Evolutionary conservation across 2,888 invertebrate genomes (phyloP).

Genomic region (Diogma glabrata): DNA sequence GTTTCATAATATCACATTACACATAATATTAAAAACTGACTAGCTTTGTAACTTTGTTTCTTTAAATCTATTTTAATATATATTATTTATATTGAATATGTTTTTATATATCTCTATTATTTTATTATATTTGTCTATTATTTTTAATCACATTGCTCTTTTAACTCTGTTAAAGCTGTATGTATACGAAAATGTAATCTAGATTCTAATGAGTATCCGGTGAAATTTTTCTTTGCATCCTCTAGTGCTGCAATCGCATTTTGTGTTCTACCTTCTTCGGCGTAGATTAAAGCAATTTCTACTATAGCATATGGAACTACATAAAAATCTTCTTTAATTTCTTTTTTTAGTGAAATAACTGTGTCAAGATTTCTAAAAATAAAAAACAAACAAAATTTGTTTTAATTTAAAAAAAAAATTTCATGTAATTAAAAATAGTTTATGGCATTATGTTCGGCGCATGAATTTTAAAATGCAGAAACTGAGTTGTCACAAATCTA

Average conservation of each 20-base stretch:
- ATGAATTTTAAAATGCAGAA: too few species aligned
- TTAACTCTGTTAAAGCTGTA: slow-evolving; percentile 44
- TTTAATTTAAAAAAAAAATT: slow-evolving; percentile 5
- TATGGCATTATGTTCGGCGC: background rate
- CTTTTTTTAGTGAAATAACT: slow-evolving; percentile 46
- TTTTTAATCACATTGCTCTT: slow-evolving; percentile 16
- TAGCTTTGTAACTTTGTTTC: too few species aligned
- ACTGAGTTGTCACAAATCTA: too few species aligned
- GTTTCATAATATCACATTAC: too few species aligned
- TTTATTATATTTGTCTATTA: too few species aligned
- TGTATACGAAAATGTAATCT: slow-evolving; percentile 83
- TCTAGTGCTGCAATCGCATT: slow-evolving; percentile 61
- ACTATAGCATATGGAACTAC: slow-evolving; percentile 75
- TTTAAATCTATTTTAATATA: too few species aligned
- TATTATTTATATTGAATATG: too few species aligned
- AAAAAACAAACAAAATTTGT: slow-evolving; percentile 9
- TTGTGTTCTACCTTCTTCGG: slow-evolving; percentile 52
- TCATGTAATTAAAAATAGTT: slow-evolving; percentile 4
- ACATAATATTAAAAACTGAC: too few species aligned
- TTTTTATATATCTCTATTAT: too few species aligned
- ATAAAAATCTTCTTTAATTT: slow-evolving; percentile 71
- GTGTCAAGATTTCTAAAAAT: slow-evolving; percentile 24
- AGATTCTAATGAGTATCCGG: slow-evolving; percentile 78
- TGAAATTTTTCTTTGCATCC: slow-evolving; percentile 81
- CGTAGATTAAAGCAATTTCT: slow-evolving; percentile 72